These are phyloP conservation scores for Scaptomyza reducta DNA, from an alignment of 2,888 invertebrate genomes.

Conservation along the genomic window DNA sequence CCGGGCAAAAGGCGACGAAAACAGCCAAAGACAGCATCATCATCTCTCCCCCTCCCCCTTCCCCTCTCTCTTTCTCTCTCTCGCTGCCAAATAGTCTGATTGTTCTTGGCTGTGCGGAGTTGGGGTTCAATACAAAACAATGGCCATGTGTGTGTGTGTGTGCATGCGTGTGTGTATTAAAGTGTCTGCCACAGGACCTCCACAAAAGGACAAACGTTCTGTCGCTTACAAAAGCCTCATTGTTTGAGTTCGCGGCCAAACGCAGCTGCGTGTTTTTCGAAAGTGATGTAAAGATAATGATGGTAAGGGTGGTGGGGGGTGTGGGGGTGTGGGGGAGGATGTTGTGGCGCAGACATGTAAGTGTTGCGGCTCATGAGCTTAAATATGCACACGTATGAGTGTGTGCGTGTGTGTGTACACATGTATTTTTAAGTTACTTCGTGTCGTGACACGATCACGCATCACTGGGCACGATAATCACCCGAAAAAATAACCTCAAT, in stretches of 20 bases:
- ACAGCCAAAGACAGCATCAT: slow-evolving; percentile 14
- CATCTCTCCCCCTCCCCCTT: too few species aligned
- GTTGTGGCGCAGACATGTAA: slow-evolving; percentile 14
- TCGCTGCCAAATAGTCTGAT: neutral
- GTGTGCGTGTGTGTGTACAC: neutral
- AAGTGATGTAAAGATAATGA: slow-evolving; percentile 12
- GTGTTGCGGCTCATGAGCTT: slow-evolving; percentile 47
- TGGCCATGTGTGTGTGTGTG: slow-evolving; percentile 35
- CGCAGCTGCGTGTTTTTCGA: slow-evolving; percentile 25
- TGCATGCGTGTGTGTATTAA: slow-evolving; percentile 35
- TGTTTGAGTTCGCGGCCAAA: slow-evolving; percentile 50
- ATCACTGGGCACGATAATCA: neutral
- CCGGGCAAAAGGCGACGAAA: slow-evolving; percentile 24
- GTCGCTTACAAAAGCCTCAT: slow-evolving; percentile 68
- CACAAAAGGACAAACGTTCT: slow-evolving; percentile 63
- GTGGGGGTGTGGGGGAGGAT: neutral
- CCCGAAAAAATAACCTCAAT: too few species aligned
- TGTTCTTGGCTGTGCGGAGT: slow-evolving; percentile 3
- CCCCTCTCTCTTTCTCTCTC: neutral
- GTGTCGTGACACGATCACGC: slow-evolving; percentile 15
- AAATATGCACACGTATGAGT: slow-evolving; percentile 49
- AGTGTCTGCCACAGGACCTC: slow-evolving; percentile 16
- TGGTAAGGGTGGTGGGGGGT: neutral
- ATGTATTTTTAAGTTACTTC: slow-evolving; percentile 47
- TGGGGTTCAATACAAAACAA: slow-evolving; percentile 68